A percentile compares a stretch with the other conserved stretches of the same genome.
phyloP scores from a whole-genome alignment of 2,797 vertebrate species.

The Anguilla marmorata region DNA sequence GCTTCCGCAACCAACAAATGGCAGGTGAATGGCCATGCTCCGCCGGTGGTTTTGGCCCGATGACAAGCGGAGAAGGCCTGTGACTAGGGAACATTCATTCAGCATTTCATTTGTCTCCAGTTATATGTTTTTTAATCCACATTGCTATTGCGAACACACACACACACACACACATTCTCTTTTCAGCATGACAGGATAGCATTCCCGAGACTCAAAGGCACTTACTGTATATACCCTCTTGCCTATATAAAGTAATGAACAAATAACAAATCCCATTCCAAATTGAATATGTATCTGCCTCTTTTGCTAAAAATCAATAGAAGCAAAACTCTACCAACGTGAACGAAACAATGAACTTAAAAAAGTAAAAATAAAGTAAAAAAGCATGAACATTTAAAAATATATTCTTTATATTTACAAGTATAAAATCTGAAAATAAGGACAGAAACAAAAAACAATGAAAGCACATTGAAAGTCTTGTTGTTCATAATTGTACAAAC shows the following conservation, averaged over 20 bases:
- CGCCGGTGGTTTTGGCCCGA: background rate
- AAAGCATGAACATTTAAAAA: background rate
- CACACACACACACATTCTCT: background rate
- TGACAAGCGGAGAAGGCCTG: background rate
- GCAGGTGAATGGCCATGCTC: background rate
- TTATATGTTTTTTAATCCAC: background rate
- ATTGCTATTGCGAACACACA: background rate
- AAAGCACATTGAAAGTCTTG: background rate
- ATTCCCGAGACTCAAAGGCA: background rate
- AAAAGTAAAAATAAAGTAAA: background rate
- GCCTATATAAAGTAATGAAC: background rate
- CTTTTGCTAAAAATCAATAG: background rate
- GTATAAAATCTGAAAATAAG: constrained; percentile 15
- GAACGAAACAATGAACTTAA: background rate
- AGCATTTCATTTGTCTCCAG: background rate
- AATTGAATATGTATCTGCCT: background rate
- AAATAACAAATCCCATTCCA: background rate
- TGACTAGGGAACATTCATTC: background rate
- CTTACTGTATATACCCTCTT: background rate
- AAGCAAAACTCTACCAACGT: background rate
- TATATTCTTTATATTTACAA: background rate
- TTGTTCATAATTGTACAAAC: background rate
- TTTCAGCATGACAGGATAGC: background rate
- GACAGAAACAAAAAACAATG: background rate
- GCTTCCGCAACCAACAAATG: background rate